Evolutionary conservation across 1,140 invertebrate species (phyloP), one percentile per base, ranked within the genome.

Genomic region (Myzus persicae): DNA sequence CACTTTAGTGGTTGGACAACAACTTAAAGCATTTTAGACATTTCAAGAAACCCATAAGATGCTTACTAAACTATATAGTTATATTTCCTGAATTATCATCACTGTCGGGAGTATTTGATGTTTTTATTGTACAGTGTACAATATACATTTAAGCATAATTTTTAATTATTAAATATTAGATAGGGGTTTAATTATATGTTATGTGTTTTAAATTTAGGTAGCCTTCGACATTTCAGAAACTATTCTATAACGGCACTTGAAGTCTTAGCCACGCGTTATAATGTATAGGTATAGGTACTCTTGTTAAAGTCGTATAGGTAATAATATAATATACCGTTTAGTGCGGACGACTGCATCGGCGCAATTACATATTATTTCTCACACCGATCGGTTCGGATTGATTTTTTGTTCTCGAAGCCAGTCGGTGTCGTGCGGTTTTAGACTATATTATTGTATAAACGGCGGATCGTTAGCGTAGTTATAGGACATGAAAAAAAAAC

Each of bases 351-450:
- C 44, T 48, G 87, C 87, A 3, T 11, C 42, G 42, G 26, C 11
- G 26, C 11, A 44, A 88, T 46, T 87, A 87, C 42, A 46, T n/a
- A 76, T 76, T 76, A 76, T 76, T 88, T 48, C 44, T 46, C 87
- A 88, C 87, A 48, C 87, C n/a, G n/a, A 88, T 88, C 87, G 87
- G n/a, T 88, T 24, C 18, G 87, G 46, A 31, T 46, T 48, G 36
- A 88, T 88, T 88, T 46, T 88, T 88, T 48, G 44, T 88, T 85
- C 40, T 85, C 44, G 20, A 88, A 88, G 46, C 46, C 18, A 36
- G 31, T 48, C n/a, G 87, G 31, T 31, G 87, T 88, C 87, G n/a
- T 88, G 84, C 42, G 84, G 84, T 85, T 85, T 85, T 76, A 26
- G 31, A 42, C 40, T 85, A 85, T 38, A 67, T 67, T 59, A 59